Evolutionary conservation across 2,113 vertebrate species (phyloP).

Genomic region (Sebastes fasciatus): DNA sequence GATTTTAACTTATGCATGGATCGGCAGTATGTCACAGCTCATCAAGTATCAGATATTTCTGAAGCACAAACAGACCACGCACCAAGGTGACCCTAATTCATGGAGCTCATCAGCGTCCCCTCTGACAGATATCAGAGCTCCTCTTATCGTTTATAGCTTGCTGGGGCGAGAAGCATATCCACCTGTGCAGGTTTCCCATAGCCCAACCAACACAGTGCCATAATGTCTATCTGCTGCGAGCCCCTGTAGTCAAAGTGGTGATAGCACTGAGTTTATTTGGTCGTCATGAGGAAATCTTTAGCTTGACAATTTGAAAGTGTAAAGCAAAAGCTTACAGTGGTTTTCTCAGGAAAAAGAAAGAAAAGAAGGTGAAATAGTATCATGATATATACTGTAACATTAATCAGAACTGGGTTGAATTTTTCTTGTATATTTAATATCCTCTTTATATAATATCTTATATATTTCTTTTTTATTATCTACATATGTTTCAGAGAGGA

Average conservation of each 20-base stretch:
- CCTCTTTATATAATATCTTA: not conserved
- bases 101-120: conserved; percentile 55
- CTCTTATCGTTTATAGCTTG: conserved; percentile 44
- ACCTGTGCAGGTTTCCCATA: conserved; percentile 44
- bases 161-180: conserved; percentile 34
- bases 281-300: conserved; percentile 22
- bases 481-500: conserved; percentile 24
- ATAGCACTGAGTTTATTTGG: conserved; percentile 19
- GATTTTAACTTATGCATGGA: conserved; percentile 12
- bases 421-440: not conserved
- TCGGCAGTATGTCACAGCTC: conserved; percentile 14
- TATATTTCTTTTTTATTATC: conserved; percentile 14
- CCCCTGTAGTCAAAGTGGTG: conserved; percentile 15
- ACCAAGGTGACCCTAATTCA: conserved; percentile 73
- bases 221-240: conserved; percentile 40
- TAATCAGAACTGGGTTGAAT: not conserved
- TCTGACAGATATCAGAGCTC: conserved; percentile 52
- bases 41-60: conserved; percentile 44
- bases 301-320: conserved; percentile 4
- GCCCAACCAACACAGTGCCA: conserved; percentile 33
- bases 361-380: not conserved
- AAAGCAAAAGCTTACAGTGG: not conserved
- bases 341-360: not conserved
- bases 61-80: conserved; percentile 53
- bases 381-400: not conserved